phyloP scores from a whole-genome alignment of 2,888 invertebrate species.

The Drosophila antonietae region DNA sequence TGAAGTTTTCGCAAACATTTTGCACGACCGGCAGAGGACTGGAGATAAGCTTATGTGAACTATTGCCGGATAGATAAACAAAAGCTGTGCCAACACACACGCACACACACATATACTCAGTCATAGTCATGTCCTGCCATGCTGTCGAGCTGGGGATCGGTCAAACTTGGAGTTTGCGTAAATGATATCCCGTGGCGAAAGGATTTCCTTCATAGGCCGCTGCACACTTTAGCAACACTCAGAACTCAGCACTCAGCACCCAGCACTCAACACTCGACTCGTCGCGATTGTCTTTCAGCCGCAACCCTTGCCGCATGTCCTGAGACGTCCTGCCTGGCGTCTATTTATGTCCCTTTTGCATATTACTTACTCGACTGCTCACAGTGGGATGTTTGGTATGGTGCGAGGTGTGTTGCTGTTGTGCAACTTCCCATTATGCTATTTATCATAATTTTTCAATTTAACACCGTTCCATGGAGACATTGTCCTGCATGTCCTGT shows the following conservation, averaged over 20 bases:
- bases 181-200: conserved; percentile 84
- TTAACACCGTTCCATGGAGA: conserved; percentile 69
- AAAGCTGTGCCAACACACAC: conserved; percentile 55
- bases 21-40: conserved; percentile 50
- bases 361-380: conserved; percentile 53
- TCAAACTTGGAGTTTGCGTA: conserved; percentile 72
- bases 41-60: conserved; percentile 82
- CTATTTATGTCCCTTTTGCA: conserved; percentile 71
- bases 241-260: conserved; percentile 51
- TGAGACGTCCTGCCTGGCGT: conserved; percentile 39
- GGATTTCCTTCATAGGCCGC: conserved; percentile 74
- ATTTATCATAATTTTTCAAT: conserved; percentile 85
- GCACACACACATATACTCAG: conserved; percentile 12
- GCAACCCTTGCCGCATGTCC: conserved; percentile 60
- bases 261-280: conserved; percentile 56
- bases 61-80: conserved; percentile 83
- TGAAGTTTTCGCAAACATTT: conserved; percentile 75
- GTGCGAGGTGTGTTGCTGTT: conserved; percentile 36
- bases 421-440: conserved; percentile 74
- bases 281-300: conserved; percentile 59
- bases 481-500: conserved; percentile 25
- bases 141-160: conserved; percentile 67
- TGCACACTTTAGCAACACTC: conserved; percentile 71
- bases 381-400: conserved; percentile 70
- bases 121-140: conserved; percentile 17